These are phyloP conservation scores for Stenolophus ochropezus DNA, from an alignment of 2,888 invertebrate species.

Conservation along the genomic window DNA sequence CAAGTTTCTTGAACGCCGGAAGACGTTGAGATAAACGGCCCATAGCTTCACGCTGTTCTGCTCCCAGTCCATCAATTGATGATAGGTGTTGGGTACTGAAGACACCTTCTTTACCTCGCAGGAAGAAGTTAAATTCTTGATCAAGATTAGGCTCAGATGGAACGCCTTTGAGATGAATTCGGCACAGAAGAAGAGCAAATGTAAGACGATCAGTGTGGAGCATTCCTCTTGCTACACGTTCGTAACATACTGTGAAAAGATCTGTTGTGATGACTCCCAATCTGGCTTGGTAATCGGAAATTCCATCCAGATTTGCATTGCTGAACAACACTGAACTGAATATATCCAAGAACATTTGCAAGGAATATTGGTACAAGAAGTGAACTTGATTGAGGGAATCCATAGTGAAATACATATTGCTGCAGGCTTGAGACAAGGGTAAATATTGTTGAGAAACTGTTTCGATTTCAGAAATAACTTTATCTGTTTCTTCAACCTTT, in stretches of 20 bases:
- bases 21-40: conserved; percentile 83
- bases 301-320: conserved; percentile 84
- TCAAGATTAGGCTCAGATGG: conserved; percentile 90
- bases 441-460: conserved; percentile 97
- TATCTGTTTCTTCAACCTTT: conserved; percentile 97
- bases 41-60: conserved; percentile 89
- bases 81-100: conserved; percentile 76
- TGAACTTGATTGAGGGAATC: conserved; percentile 98
- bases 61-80: conserved; percentile 80
- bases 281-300: conserved; percentile 89
- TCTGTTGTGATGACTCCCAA: conserved; percentile 93
- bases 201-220: conserved; percentile 96
- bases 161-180: conserved; percentile 95
- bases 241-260: conserved; percentile 95
- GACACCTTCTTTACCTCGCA: conserved; percentile 93
- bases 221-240: conserved; percentile 98
- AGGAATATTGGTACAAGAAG: conserved; percentile 98
- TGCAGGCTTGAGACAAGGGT: conserved; percentile 97
- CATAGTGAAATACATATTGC: conserved; percentile 99
- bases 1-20: conserved; percentile 87
- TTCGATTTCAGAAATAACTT: conserved; percentile 98
- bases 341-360: conserved; percentile 99
- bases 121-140: conserved; percentile 93
- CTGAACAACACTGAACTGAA: conserved; percentile 94
- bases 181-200: conserved; percentile 95